These are phyloP conservation scores for Otus sunia DNA, from an alignment of 2,113 vertebrate species.

Conservation along the genomic window DNA sequence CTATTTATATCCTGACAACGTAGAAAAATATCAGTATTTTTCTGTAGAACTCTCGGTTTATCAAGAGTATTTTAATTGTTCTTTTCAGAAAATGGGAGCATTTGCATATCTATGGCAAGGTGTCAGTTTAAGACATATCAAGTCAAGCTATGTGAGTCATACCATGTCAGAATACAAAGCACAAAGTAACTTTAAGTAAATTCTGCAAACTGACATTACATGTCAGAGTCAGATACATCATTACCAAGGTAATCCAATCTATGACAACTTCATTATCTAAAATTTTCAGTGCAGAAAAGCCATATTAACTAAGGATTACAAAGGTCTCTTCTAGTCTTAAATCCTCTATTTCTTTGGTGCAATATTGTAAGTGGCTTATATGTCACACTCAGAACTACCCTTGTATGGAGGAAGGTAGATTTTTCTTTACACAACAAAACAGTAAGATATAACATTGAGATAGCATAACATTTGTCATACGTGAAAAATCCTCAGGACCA, in stretches of 20 bases:
- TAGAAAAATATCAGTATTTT: conserved; percentile 13
- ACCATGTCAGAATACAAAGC: conserved; percentile 16
- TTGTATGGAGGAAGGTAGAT: not conserved
- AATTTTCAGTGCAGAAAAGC: not conserved
- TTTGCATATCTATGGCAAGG: conserved; percentile 52
- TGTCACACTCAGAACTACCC: not conserved
- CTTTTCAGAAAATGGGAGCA: conserved; percentile 14
- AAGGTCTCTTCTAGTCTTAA: not conserved
- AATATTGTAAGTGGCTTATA: not conserved
- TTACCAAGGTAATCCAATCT: conserved; percentile 12
- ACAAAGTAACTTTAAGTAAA: conserved; percentile 23
- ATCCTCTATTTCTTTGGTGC: not conserved
- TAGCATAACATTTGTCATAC: not conserved
- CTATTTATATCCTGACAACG: not conserved
- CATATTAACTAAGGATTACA: not conserved
- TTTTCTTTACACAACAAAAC: not conserved
- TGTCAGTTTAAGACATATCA: conserved; percentile 20
- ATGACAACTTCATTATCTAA: conserved; percentile 28
- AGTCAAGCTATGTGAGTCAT: conserved; percentile 6
- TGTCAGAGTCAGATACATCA: conserved; percentile 13
- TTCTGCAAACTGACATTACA: conserved; percentile 19
- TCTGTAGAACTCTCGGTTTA: not conserved
- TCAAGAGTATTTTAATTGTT: conserved; percentile 10
- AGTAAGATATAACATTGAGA: not conserved
- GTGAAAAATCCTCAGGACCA: not conserved